Percentiles rank a stretch among this genome's conserved stretches.
Evolutionary conservation across 2,888 invertebrate species (phyloP).

Genomic region (Eurytoma californica): DNA sequence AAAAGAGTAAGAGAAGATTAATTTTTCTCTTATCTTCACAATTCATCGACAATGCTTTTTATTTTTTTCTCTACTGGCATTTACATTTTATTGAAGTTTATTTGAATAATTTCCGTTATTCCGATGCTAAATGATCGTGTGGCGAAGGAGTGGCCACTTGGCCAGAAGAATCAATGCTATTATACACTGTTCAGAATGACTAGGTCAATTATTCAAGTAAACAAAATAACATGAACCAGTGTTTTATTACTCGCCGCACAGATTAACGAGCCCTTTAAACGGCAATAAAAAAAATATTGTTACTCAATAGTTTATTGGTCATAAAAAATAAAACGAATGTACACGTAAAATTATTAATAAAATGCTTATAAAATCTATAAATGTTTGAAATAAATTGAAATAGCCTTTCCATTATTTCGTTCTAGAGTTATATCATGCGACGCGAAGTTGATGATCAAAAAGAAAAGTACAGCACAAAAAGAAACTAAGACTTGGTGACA

Average conservation of each 20-base stretch:
- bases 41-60: conserved; percentile 29
- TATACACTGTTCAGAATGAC: neutral
- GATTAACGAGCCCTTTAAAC: conserved; percentile 19
- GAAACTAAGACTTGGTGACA: conserved; percentile 56
- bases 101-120: neutral
- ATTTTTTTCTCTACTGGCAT: conserved; percentile 4
- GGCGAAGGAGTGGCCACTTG: too few species aligned
- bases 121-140: too few species aligned
- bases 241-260: neutral
- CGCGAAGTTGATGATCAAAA: conserved; percentile 29
- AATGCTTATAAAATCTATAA: conserved; percentile 60
- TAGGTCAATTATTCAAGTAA: conserved; percentile 21
- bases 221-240: conserved; percentile 15
- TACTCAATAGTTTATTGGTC: conserved; percentile 54
- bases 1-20: conserved; percentile 38
- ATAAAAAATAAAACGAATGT: conserved; percentile 57
- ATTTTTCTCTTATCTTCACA: conserved; percentile 14
- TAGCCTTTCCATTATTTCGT: conserved; percentile 26
- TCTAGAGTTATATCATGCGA: conserved; percentile 32
- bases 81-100: conserved; percentile 11
- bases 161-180: too few species aligned
- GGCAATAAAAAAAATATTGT: conserved; percentile 28
- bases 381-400: conserved; percentile 30
- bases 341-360: conserved; percentile 58
- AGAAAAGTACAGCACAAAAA: conserved; percentile 46